Evolutionary conservation across 2,797 vertebrate genomes (phyloP), one percentile per base, ranked within the genome.

Genomic region (Myotis vivesi): DNA sequence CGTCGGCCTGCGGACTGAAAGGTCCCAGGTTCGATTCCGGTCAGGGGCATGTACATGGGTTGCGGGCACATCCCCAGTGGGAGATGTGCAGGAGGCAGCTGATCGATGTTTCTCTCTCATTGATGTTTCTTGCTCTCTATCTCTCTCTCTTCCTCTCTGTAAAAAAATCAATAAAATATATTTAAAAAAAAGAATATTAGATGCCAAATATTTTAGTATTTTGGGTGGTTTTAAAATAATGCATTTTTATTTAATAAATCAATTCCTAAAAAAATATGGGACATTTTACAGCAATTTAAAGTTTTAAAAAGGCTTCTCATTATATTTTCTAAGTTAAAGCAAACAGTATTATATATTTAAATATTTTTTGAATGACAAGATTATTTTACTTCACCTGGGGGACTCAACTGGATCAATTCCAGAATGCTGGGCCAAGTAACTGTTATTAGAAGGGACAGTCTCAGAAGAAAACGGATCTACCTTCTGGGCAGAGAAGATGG

Each of bases 271-370:
- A 75, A 12, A 82, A 64, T 17, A n/a, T 36, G 30, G 41, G 30
- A 36, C 7, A 64, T 64, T 77, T 64, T 73, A 91, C 6, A 44
- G 36, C 28, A 87, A 73, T 75, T 72, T 44, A 79, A 94, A 76
- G 17, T 81, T 81, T 68, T 22, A 36, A 94, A 81, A 77, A 49
- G 69, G 46, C 11, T 84, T 90, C 71, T 69, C 33, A 55, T 77
- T 46, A 17, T 87, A 51, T 57, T 81, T 94, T 73, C 68, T 79
- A 75, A 92, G 86, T 87, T 79, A 88, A 96, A 87, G 36, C 36
- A 53, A 36, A 55, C 8, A 79, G 22, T 25, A 73, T 28, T 20
- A 68, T 73, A 2, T 8, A 53, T 30, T 62, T 46, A 76, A 87
- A 36, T 33, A 25, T 46, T 76, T 33, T 94, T 85, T 49, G 38